phyloP scores from a whole-genome alignment of 2,113 vertebrate genomes.

The Seriola rivoliana region DNA sequence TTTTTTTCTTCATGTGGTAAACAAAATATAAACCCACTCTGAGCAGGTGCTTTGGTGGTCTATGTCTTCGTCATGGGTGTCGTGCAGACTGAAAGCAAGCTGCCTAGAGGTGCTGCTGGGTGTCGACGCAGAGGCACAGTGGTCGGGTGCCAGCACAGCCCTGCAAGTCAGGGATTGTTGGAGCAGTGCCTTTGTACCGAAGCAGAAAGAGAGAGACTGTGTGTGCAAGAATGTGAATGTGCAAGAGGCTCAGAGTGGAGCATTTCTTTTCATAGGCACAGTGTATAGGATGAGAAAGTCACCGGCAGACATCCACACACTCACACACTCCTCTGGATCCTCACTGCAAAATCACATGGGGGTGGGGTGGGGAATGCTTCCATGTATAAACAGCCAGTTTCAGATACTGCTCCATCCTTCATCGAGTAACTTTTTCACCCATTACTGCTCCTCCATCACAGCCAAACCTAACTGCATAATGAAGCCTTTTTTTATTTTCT shows the following conservation, averaged over 20 bases:
- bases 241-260: slow-evolving; percentile 54
- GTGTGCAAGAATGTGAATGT: slow-evolving; percentile 53
- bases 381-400: slow-evolving; percentile 50
- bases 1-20: slow-evolving; percentile 19
- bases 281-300: slow-evolving; percentile 42
- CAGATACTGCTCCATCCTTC: slow-evolving; percentile 17
- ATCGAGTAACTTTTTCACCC: not conserved
- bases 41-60: slow-evolving; percentile 40
- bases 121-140: slow-evolving; percentile 54
- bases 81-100: slow-evolving; percentile 48
- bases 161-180: slow-evolving; percentile 62
- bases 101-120: slow-evolving; percentile 50
- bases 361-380: slow-evolving; percentile 20
- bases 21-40: slow-evolving; percentile 34
- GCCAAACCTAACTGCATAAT: slow-evolving; percentile 26
- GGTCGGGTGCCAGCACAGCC: slow-evolving; percentile 51
- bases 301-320: slow-evolving; percentile 5
- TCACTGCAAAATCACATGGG: slow-evolving; percentile 46
- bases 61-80: slow-evolving; percentile 48
- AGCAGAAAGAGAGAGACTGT: slow-evolving; percentile 46
- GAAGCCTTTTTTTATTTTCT: slow-evolving; percentile 50
- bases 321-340: slow-evolving; percentile 35
- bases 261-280: slow-evolving; percentile 50
- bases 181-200: slow-evolving; percentile 49
- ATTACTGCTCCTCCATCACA: slow-evolving; percentile 2